Evolutionary conservation across 2,888 invertebrate genomes (phyloP).

Genomic region (Drosophila histrio): DNA sequence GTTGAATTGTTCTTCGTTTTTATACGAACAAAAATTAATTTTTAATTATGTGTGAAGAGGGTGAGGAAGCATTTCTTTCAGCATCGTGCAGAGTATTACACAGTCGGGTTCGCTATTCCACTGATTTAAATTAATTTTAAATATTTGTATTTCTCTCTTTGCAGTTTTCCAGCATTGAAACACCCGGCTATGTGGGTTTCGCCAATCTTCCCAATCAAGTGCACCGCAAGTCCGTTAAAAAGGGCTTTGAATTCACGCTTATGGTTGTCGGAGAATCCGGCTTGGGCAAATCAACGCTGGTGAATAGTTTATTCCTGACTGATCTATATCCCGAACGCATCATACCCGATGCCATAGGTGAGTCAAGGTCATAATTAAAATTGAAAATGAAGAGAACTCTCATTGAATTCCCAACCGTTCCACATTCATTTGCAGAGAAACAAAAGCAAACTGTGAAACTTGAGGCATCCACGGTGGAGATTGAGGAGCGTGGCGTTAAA

Average conservation of each 20-base stretch:
- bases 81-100: too few relatives aligned
- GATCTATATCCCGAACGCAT: constrained; percentile 97
- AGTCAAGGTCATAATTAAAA: constrained; percentile 48
- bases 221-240: constrained; percentile 98
- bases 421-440: constrained; percentile 87
- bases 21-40: too few relatives aligned
- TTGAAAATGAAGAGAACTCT: background rate
- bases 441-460: constrained; percentile 96
- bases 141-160: too few relatives aligned
- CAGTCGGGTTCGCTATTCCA: too few relatives aligned
- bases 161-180: constrained; percentile 94
- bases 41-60: too few relatives aligned
- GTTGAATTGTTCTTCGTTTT: too few relatives aligned
- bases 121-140: too few relatives aligned
- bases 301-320: constrained; percentile 96
- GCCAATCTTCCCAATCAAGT: constrained; percentile 98
- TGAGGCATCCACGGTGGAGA: constrained; percentile 98
- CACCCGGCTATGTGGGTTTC: constrained; percentile 90
- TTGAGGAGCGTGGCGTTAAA: constrained; percentile 97
- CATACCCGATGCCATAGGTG: constrained; percentile 94
- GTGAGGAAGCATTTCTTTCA: too few relatives aligned
- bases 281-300: constrained; percentile 97
- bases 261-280: constrained; percentile 98
- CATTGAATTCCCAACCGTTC: background rate
- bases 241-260: constrained; percentile 98